Evolutionary conservation across 2,888 invertebrate genomes (phyloP).

Genomic region (Hymenopus coronatus): DNA sequence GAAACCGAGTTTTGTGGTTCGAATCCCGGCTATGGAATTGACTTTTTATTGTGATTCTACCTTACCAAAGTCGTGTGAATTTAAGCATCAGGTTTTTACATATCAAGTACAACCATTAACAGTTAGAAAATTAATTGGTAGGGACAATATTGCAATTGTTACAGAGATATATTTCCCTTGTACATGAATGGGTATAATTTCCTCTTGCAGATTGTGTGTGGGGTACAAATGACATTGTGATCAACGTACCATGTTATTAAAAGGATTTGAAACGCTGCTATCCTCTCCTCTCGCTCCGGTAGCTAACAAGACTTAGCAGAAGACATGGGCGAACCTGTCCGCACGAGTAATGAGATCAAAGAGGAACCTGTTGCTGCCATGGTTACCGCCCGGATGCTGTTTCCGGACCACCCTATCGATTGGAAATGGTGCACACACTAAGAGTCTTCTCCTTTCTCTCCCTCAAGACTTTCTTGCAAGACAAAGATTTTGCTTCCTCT

Average conservation of each 20-base stretch:
- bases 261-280: background rate
- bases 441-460: background rate
- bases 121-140: too few species aligned
- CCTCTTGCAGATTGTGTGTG: background rate
- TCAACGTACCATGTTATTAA: background rate
- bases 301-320: background rate
- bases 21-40: too few species aligned
- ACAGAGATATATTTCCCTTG: too few species aligned
- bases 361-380: constrained; percentile 13
- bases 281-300: background rate
- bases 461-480: background rate
- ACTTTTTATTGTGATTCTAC: too few species aligned
- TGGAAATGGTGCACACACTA: background rate
- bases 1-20: too few species aligned
- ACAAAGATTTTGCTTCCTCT: background rate
- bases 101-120: too few species aligned
- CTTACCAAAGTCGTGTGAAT: too few species aligned
- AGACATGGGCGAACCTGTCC: background rate
- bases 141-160: too few species aligned
- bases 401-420: background rate
- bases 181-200: background rate
- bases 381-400: background rate
- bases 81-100: too few species aligned
- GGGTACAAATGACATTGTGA: background rate
- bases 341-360: background rate